Conservation (phyloP, 30 jellyfish, hydroid and myxozoan species). For the Sanderia malayensis region DNA sequence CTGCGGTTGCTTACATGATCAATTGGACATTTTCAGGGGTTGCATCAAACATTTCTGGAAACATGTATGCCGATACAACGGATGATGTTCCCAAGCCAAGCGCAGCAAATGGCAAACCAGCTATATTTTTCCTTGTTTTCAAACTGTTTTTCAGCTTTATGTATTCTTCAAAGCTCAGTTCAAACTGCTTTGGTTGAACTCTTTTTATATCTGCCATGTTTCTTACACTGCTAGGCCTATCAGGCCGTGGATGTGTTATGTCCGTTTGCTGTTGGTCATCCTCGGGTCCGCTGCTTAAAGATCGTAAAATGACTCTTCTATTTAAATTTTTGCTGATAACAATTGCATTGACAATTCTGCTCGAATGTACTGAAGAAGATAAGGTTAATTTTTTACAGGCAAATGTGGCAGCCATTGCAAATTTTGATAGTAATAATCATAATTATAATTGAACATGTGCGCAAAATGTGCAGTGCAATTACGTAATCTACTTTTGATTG, state of each 20-base stretch:
- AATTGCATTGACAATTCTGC: neutral
- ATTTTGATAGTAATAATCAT: too few species aligned
- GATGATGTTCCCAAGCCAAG: conserved; percentile 82
- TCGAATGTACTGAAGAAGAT: neutral
- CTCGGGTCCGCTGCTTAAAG: neutral
- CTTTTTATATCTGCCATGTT: conserved; percentile 23
- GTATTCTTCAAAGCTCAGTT: conserved; percentile 73
- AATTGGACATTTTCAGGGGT: conserved; percentile 96
- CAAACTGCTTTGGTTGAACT: conserved; percentile 42
- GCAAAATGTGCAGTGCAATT: too few species aligned
- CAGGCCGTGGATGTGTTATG: neutral
- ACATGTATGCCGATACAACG: conserved; percentile 90
- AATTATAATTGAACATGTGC: too few species aligned
- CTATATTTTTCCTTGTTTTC: conserved; percentile 75
- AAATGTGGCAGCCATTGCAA: neutral
- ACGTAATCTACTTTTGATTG: too few species aligned
- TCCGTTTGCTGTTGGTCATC: too few species aligned
- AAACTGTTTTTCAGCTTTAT: conserved; percentile 62
- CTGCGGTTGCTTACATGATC: conserved; percentile 74
- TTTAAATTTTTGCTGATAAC: neutral
- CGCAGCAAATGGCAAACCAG: conserved; percentile 93
- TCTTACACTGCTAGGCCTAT: conserved; percentile 6
- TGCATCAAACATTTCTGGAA: conserved; percentile 99
- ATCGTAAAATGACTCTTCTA: neutral
- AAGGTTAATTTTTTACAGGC: neutral